A percentile compares a stretch with the other conserved stretches of the same genome.
Conservation (phyloP, 2,888 invertebrate genomes). For the Cenopis cana region DNA sequence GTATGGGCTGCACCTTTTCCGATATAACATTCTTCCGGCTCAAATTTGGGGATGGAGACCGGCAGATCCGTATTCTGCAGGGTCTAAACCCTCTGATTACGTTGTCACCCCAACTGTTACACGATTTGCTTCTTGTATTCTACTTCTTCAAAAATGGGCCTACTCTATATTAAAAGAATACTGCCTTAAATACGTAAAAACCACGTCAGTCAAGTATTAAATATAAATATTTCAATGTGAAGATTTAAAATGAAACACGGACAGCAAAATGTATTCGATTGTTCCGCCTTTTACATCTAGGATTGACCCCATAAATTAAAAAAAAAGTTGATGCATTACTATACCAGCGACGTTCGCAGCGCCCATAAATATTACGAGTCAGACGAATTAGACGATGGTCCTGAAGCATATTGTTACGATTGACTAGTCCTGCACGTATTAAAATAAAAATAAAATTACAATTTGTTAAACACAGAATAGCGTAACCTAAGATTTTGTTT, state of each 20-base stretch:
- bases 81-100: too few species aligned
- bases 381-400: neutral
- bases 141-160: too few species aligned
- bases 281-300: slow-evolving; percentile 13
- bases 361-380: neutral
- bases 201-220: slow-evolving; percentile 3
- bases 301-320: slow-evolving; percentile 7
- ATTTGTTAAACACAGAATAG: neutral
- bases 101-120: too few species aligned
- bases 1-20: too few species aligned
- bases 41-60: too few species aligned
- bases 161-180: too few species aligned
- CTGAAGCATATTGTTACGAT: neutral
- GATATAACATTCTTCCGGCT: too few species aligned
- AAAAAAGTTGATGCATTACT: slow-evolving; percentile 6
- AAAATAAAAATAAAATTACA: too few species aligned
- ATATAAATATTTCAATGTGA: slow-evolving; percentile 19
- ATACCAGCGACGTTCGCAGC: neutral
- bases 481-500: neutral
- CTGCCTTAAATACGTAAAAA: too few species aligned
- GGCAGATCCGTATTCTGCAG: too few species aligned
- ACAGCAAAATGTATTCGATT: slow-evolving; percentile 1
- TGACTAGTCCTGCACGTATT: neutral
- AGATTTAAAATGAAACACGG: slow-evolving; percentile 14
- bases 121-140: too few species aligned